These are phyloP conservation scores for Grammomys surdaster DNA, from an alignment of 2,113 vertebrate species.

Conservation along the genomic window DNA sequence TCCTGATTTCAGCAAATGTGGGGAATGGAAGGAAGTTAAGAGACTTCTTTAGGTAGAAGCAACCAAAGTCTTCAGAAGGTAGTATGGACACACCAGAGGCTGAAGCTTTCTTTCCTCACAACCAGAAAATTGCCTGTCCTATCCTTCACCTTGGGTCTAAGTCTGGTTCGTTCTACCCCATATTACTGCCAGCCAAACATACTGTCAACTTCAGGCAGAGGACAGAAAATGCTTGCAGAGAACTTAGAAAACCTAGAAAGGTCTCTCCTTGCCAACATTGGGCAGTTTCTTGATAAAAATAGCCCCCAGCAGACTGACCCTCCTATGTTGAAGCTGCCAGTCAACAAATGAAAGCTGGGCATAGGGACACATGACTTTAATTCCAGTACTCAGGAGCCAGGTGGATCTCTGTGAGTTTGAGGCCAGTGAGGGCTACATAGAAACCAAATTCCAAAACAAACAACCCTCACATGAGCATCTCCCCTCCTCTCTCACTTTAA, in stretches of 20 bases:
- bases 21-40: not conserved
- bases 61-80: not conserved
- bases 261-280: not conserved
- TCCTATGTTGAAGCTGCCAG: not conserved
- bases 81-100: not conserved
- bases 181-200: not conserved
- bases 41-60: not conserved
- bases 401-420: not conserved
- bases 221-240: not conserved
- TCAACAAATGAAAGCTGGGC: not conserved
- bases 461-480: not conserved
- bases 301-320: not conserved
- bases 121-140: not conserved
- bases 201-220: not conserved
- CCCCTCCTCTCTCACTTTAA: not conserved
- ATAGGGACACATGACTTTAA: not conserved
- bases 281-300: not conserved
- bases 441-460: not conserved
- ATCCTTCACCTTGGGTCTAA: not conserved
- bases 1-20: not conserved
- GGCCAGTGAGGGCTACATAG: not conserved
- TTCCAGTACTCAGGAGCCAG: not conserved
- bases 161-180: not conserved
- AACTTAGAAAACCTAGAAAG: not conserved
- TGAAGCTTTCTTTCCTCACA: not conserved